phyloP scores from a whole-genome alignment of 2,888 invertebrate genomes.

The Plagodis dolabraria region DNA sequence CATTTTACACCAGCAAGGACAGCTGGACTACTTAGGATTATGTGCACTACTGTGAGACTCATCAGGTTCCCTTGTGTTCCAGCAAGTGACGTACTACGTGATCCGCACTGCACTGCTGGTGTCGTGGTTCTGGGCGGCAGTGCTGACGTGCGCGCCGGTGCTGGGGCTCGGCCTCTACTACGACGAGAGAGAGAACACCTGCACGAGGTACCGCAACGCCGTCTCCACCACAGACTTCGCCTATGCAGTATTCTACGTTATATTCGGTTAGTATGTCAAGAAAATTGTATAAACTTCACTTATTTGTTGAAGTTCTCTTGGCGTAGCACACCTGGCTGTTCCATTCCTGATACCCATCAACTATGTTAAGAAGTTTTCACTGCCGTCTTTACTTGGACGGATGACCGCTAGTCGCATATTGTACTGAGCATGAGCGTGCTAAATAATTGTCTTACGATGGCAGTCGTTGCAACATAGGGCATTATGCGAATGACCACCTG shows the following conservation, averaged over 20 bases:
- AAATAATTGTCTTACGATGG: no score
- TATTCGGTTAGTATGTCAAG: constrained; percentile 86
- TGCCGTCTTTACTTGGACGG: no score
- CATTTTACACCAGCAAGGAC: no score
- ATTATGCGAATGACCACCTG: no score
- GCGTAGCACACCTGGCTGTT: no score
- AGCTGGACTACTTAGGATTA: no score
- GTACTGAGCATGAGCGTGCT: no score
- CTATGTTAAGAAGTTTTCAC: no score
- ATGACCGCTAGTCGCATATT: no score
- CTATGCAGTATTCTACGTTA: constrained; percentile 91
- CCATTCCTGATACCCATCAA: no score
- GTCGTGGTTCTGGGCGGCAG: constrained; percentile 88
- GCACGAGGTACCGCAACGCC: constrained; percentile 87
- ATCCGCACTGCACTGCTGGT: constrained; percentile 89
- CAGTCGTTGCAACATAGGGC: no score
- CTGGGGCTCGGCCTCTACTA: constrained; percentile 90
- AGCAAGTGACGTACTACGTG: constrained; percentile 93
- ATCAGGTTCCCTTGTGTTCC: constrained; percentile 52
- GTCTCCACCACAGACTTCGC: constrained; percentile 86
- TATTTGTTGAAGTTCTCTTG: neutral
- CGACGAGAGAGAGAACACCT: constrained; percentile 58
- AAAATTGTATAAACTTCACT: neutral
- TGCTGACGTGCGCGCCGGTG: constrained; percentile 90
- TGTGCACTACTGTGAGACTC: no score